Base-by-base conservation (phyloP, 2,113 vertebrate species). In the Pao palembangensis region DNA sequence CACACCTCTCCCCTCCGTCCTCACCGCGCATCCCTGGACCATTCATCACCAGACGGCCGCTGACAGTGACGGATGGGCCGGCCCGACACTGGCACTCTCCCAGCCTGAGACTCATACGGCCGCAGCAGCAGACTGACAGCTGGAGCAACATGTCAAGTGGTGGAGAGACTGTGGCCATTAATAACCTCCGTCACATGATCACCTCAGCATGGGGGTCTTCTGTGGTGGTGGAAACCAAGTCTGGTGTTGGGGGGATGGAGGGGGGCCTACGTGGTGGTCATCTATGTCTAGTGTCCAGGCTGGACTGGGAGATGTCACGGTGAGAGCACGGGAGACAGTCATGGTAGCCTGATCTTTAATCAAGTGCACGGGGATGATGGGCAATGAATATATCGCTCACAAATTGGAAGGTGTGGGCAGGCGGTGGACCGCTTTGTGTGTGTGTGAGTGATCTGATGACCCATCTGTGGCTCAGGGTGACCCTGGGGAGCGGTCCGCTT, bases 21-120 rank as follows among this genome's bases (percentile, higher is more conserved):
- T 88, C 69, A 55, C 76, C 57, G 86, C 78, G 87, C 73, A 44
- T 87, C 76, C 79, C 88, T 50, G 76, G 71, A 80, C 85, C 92
- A 99, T 99, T 96, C 96, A 98, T 99, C 96, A 99, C 93, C 77
- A 75, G 88, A 88, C 88, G 85, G 69, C 86, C 84, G 89, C 89
- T 96, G 96, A 99, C 96, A 99, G 94, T 99, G 96, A 98, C 95
- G 92, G 95, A 99, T 99, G 94, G 94, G 89, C 86, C 89, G 71
- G 84, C 89, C 93, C 78, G 3, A 90, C 92, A 89, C 93, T 93
- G 94, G 94, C 94, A 95, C 94, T 94, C 91, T 92, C 93, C 93
- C 94, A 92, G 92, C 89, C 89, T 81, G 89, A 94, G 94, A 95
- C 94, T 96, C 94, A 94, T 94, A 92, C 72, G 90, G 93, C 92